Evolutionary conservation across 2,888 invertebrate species (phyloP).

Genomic region (Cryptosula pallasiana): DNA sequence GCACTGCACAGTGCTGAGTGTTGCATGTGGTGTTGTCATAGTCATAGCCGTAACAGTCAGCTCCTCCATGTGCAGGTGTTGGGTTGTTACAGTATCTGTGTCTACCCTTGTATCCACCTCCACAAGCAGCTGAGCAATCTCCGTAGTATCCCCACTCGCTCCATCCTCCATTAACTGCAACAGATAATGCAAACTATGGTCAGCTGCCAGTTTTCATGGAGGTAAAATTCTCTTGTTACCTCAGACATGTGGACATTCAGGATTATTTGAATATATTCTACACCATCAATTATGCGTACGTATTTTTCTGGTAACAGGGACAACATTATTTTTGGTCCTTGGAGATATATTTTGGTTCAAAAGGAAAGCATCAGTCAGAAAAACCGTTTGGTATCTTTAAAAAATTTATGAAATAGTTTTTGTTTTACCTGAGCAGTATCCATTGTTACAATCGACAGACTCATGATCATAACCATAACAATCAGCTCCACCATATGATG

Average conservation of each 20-base stretch:
- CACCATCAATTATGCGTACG: too few relatives aligned
- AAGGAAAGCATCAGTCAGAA: too few relatives aligned
- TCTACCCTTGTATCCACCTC: constrained; percentile 7
- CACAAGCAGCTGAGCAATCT: constrained; percentile 10
- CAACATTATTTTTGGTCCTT: neutral
- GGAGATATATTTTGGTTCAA: neutral
- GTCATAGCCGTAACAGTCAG: constrained; percentile 34
- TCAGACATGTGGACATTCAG: too few relatives aligned
- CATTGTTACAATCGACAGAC: constrained; percentile 36
- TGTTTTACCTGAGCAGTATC: neutral
- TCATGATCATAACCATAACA: constrained; percentile 35
- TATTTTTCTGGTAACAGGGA: too few relatives aligned
- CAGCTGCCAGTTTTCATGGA: too few relatives aligned
- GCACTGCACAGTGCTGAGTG: constrained; percentile 31
- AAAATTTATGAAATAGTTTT: too few relatives aligned
- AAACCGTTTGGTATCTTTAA: too few relatives aligned
- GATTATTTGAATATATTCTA: too few relatives aligned
- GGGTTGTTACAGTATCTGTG: constrained; percentile 4
- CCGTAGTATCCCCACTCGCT: constrained; percentile 6
- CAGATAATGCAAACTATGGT: neutral
- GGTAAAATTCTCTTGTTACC: too few relatives aligned
- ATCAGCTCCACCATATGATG: constrained; percentile 36
- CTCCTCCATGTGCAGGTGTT: constrained; percentile 36
- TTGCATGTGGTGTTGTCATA: neutral
- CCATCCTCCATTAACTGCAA: constrained; percentile 32